phyloP scores from a whole-genome alignment of 1,140 invertebrate species.

The Eriocheir sinensis region DNA sequence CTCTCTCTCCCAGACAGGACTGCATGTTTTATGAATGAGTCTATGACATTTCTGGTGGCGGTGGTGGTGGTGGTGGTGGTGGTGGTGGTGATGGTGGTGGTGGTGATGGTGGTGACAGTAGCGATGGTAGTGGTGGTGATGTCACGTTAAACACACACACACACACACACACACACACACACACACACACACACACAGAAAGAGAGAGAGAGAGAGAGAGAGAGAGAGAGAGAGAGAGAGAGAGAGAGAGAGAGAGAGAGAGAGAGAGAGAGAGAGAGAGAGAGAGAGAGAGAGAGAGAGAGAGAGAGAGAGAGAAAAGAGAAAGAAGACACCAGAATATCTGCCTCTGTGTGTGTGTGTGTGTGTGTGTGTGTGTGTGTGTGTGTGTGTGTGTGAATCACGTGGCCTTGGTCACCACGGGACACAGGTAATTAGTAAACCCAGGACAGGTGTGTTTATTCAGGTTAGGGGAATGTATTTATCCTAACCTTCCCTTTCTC shows the following conservation, averaged over 20 bases:
- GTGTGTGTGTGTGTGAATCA: too few relatives aligned
- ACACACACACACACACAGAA: too few relatives aligned
- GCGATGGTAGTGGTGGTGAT: background rate
- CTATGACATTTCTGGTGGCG: background rate
- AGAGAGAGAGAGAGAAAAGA: background rate
- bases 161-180: too few relatives aligned
- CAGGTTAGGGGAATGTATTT: too few relatives aligned
- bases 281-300: constrained; percentile 3
- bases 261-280: background rate
- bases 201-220: background rate
- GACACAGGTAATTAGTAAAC: too few relatives aligned
- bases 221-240: background rate
- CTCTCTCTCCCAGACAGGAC: background rate
- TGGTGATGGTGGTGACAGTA: background rate
- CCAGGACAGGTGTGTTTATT: too few relatives aligned
- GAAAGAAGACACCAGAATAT: background rate
- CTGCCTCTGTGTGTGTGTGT: background rate
- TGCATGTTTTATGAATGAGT: too few relatives aligned
- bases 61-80: constrained; percentile 31
- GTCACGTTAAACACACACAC: too few relatives aligned
- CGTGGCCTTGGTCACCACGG: too few relatives aligned
- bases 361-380: background rate
- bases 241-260: constrained; percentile 7
- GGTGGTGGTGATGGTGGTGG: constrained; percentile 34
- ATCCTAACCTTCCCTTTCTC: too few relatives aligned